A percentile compares a stretch with the other conserved stretches of the same genome.
Conservation (phyloP, 2,113 vertebrate species). For the Eulemur macaco region DNA sequence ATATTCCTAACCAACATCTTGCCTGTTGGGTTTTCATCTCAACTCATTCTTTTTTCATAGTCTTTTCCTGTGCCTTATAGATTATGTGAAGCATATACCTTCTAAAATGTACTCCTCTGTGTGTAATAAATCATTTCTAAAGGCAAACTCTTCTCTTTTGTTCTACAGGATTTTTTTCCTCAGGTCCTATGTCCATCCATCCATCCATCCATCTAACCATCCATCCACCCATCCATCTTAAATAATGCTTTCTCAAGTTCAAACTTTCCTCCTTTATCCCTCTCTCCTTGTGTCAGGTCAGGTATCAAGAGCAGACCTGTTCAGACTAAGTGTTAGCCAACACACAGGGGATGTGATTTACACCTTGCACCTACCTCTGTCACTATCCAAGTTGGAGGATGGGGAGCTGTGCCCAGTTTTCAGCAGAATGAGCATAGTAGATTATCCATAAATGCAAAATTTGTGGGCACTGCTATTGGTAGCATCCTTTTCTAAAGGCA, state of each 20-base stretch:
- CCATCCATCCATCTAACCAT: neutral
- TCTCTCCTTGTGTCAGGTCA: too few relatives aligned
- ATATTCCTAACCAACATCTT: neutral
- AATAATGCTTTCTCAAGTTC: conserved; percentile 1
- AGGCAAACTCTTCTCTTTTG: conserved; percentile 40
- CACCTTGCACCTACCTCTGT: neutral
- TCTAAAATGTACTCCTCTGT: conserved; percentile 59
- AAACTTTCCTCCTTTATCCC: too few relatives aligned
- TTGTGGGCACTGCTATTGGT: neutral
- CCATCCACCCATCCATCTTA: neutral
- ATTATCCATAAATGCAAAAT: neutral
- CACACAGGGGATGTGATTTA: neutral
- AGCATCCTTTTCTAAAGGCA: neutral
- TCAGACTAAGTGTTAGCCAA: neutral
- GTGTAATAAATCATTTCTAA: conserved; percentile 47
- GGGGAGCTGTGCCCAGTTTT: neutral
- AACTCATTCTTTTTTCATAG: neutral
- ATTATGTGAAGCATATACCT: conserved; percentile 53
- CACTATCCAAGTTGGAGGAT: neutral
- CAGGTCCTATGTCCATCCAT: neutral
- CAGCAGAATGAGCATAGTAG: neutral
- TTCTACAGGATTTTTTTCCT: neutral
- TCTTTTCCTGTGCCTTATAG: conserved; percentile 16
- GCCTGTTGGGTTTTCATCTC: conserved; percentile 16
- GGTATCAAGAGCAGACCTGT: neutral